Evolutionary conservation across 2,797 vertebrate species (phyloP).

Genomic region (Microhierax caerulescens): DNA sequence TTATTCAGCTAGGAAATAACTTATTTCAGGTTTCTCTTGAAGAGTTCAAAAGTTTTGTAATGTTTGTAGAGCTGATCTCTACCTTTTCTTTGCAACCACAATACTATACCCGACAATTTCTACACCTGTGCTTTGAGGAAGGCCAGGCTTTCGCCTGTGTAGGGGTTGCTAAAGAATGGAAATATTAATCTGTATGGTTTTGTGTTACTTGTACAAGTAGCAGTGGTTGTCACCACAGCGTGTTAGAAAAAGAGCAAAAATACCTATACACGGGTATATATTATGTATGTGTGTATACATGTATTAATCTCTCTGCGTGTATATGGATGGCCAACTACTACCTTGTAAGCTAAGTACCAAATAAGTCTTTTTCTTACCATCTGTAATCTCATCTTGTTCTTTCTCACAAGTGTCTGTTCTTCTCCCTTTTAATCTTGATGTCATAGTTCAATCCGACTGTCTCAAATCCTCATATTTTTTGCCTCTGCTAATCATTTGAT

Average conservation of each 20-base stretch:
- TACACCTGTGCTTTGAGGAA: neutral
- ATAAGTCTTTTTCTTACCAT: conserved; percentile 20
- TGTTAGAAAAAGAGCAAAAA: conserved; percentile 10
- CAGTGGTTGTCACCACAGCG: neutral
- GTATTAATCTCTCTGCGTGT: neutral
- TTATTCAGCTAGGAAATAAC: neutral
- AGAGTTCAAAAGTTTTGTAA: neutral
- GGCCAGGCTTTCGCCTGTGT: neutral
- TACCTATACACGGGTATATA: neutral
- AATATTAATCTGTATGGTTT: neutral
- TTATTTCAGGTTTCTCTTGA: neutral
- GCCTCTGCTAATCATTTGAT: conserved; percentile 30
- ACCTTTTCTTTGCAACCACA: neutral
- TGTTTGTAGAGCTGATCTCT: neutral
- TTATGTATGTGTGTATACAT: neutral
- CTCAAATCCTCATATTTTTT: neutral
- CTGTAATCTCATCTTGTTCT: conserved; percentile 35
- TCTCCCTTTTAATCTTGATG: conserved; percentile 4
- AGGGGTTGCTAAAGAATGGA: neutral
- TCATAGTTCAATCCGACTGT: neutral
- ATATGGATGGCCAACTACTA: neutral
- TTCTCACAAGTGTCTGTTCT: conserved; percentile 48
- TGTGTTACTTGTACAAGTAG: neutral
- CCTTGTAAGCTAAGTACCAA: conserved; percentile 42
- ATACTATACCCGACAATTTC: neutral